These are phyloP conservation scores for Brachystomella parvula DNA, from an alignment of 1,140 invertebrate genomes.

Conservation along the genomic window DNA sequence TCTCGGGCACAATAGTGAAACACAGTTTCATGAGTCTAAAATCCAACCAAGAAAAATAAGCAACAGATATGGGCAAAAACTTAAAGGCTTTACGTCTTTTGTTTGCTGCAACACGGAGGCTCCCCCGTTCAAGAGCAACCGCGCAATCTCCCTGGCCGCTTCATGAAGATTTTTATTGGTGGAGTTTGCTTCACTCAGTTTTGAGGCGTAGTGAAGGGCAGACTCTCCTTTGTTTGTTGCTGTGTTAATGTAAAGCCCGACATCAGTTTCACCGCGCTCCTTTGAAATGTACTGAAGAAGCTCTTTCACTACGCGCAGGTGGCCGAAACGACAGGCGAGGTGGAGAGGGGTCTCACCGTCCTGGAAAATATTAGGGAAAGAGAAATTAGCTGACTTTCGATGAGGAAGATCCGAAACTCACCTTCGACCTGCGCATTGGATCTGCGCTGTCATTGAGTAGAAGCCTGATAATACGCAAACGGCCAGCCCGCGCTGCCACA, in stretches of 20 bases:
- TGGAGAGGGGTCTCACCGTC: constrained; percentile 92
- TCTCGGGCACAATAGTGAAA: constrained; percentile 90
- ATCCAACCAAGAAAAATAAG: constrained; percentile 20
- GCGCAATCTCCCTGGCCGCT: constrained; percentile 83
- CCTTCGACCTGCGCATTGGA: constrained; percentile 80
- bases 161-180: constrained; percentile 42
- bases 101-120: constrained; percentile 80
- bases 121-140: constrained; percentile 75
- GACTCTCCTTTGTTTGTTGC: constrained; percentile 85
- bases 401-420: constrained; percentile 43
- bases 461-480: constrained; percentile 71
- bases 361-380: constrained; percentile 46
- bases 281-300: constrained; percentile 76
- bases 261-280: constrained; percentile 59
- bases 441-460: constrained; percentile 85
- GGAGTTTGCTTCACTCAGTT: constrained; percentile 59
- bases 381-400: not conserved
- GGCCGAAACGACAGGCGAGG: constrained; percentile 66
- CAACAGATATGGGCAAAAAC: not conserved
- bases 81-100: constrained; percentile 49
- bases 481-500: constrained; percentile 64
- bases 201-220: constrained; percentile 79
- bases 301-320: constrained; percentile 73
- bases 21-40: constrained; percentile 77
- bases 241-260: constrained; percentile 67